phyloP scores from a whole-genome alignment of 2,113 vertebrate species.

The Eptesicus fuscus region DNA sequence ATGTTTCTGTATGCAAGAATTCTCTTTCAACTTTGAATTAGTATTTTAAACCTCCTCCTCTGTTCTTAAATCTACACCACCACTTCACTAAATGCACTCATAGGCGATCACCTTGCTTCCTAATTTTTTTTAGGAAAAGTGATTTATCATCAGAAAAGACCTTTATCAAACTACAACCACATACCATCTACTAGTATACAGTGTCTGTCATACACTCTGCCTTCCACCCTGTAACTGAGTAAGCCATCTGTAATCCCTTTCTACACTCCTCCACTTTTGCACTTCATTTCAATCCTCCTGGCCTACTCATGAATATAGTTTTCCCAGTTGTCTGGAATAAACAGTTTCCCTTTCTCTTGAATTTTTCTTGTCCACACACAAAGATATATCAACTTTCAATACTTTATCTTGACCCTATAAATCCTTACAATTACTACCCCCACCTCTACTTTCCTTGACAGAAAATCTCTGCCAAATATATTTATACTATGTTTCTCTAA shows the following conservation, averaged over 20 bases:
- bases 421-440: background rate
- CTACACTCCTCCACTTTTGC: background rate
- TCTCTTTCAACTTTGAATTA: background rate
- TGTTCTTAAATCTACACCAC: background rate
- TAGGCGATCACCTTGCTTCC: background rate
- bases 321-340: background rate
- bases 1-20: background rate
- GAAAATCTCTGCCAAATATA: background rate
- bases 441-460: background rate
- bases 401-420: background rate
- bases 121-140: background rate
- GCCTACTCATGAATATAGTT: background rate
- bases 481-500: background rate
- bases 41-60: background rate
- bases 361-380: background rate
- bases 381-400: background rate
- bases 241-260: background rate
- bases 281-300: background rate
- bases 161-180: background rate
- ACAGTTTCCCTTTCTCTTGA: background rate
- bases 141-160: background rate
- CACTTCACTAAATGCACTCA: background rate
- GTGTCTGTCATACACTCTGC: background rate
- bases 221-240: background rate
- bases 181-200: background rate